Conservation (phyloP, 2,113 vertebrate genomes). For the Dromiciops gliroides region DNA sequence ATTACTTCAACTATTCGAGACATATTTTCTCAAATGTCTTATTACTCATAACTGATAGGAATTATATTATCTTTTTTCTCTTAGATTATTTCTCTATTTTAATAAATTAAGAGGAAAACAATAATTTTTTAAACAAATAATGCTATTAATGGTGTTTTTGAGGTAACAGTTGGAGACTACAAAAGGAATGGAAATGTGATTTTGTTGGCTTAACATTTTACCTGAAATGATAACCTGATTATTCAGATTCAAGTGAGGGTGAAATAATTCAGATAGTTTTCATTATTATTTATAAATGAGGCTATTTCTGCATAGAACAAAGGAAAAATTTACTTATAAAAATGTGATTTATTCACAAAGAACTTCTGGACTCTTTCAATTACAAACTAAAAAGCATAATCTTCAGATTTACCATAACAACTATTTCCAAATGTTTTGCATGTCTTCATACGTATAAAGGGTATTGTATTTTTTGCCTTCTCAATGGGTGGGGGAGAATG, state of each 20-base stretch:
- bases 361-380: background rate
- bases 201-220: background rate
- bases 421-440: background rate
- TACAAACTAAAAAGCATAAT: conserved; percentile 12
- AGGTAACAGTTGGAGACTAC: background rate
- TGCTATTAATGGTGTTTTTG: background rate
- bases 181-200: background rate
- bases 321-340: background rate
- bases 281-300: background rate
- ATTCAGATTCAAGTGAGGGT: background rate
- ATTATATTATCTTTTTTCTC: background rate
- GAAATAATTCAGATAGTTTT: background rate
- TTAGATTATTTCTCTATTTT: background rate
- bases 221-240: background rate
- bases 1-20: background rate
- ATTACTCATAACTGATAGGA: background rate
- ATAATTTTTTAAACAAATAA: background rate
- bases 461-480: background rate
- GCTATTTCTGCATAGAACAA: background rate
- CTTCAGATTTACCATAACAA: conserved; percentile 12
- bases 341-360: conserved; percentile 13
- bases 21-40: background rate
- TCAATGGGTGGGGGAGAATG: background rate
- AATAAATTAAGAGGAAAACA: background rate
- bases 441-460: background rate